A percentile compares a stretch with the other conserved stretches of the same genome.
Conservation (phyloP, 2,797 vertebrate species). For the Chloroceryle amazona region DNA sequence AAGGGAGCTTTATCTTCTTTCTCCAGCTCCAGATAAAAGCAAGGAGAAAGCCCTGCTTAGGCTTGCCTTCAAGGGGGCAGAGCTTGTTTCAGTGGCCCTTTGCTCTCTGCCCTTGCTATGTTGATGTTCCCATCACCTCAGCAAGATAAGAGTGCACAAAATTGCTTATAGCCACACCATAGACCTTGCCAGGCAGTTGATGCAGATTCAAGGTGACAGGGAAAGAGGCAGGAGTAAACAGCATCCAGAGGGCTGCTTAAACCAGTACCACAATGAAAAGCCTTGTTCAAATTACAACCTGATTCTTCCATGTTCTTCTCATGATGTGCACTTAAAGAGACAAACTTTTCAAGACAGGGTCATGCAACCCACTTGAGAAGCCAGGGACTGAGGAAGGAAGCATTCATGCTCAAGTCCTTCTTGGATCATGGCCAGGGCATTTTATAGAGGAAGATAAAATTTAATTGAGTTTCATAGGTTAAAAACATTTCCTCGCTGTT, state of each 20-base stretch:
- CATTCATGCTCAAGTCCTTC: neutral
- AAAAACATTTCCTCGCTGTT: constrained; percentile 27
- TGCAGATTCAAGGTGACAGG: neutral
- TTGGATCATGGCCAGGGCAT: neutral
- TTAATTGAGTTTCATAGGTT: constrained; percentile 53
- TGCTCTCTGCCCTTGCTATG: neutral
- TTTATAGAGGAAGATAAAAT: constrained; percentile 46
- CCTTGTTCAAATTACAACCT: neutral
- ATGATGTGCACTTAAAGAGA: neutral
- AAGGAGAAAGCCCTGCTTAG: neutral
- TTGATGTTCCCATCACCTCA: neutral
- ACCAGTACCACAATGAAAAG: neutral
- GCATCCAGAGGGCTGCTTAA: neutral
- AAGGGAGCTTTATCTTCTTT: neutral
- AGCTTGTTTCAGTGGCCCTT: neutral
- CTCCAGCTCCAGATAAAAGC: neutral
- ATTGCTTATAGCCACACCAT: neutral
- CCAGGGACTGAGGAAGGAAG: neutral
- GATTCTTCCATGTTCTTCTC: neutral
- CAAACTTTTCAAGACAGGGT: neutral
- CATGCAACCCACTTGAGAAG: neutral
- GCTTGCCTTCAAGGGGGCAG: neutral
- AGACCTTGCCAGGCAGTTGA: neutral
- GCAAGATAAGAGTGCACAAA: no score
- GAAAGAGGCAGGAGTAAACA: neutral